Conservation (phyloP, 2,888 invertebrate genomes). For the Actias luna region DNA sequence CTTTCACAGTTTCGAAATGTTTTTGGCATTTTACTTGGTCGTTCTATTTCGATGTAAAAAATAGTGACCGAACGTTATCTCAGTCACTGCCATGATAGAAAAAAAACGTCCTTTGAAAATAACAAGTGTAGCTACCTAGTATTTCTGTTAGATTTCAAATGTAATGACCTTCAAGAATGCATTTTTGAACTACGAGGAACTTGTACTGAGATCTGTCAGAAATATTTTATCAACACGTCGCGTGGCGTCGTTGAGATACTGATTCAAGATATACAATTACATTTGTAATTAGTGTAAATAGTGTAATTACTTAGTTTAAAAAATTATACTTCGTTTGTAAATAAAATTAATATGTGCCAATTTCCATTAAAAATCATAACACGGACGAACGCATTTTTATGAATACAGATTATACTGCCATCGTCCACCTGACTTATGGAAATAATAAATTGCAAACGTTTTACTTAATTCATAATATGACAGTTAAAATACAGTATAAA, state of each 20-base stretch:
- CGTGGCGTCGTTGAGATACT: background rate
- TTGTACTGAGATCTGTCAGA: no score
- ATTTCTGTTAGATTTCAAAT: background rate
- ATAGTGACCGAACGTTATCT: background rate
- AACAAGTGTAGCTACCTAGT: background rate
- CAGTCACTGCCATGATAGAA: background rate
- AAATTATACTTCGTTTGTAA: background rate
- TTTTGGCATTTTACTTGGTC: background rate
- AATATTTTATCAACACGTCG: background rate
- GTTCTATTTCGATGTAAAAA: background rate
- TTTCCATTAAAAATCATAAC: background rate
- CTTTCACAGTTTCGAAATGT: background rate
- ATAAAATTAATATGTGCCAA: background rate
- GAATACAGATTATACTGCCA: background rate
- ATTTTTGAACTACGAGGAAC: background rate
- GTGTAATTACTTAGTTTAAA: background rate
- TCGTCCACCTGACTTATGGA: background rate
- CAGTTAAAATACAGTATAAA: background rate
- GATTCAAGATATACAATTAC: background rate
- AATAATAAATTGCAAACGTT: background rate
- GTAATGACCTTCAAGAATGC: background rate
- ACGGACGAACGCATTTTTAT: background rate
- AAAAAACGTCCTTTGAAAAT: slow-evolving; percentile 2
- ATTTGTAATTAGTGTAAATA: background rate
- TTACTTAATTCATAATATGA: background rate